These are phyloP conservation scores for Odiellus spinosus DNA, from an alignment of 2,888 invertebrate species.

Conservation along the genomic window DNA sequence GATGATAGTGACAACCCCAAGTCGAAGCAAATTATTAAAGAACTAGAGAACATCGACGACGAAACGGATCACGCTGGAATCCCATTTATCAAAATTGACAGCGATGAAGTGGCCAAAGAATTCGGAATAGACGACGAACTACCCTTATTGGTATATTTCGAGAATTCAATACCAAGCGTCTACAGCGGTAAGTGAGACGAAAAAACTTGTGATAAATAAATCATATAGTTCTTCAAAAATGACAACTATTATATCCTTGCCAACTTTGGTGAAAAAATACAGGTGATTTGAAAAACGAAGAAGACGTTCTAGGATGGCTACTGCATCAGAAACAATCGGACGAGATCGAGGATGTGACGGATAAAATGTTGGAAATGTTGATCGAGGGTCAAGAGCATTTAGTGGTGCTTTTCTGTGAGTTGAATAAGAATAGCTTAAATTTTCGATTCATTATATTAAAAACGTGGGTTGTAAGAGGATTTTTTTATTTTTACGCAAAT, in stretches of 20 bases:
- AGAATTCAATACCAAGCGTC: constrained; percentile 74
- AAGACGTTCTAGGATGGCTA: constrained; percentile 90
- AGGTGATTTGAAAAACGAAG: constrained; percentile 71
- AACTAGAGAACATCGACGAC: constrained; percentile 81
- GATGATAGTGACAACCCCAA: constrained; percentile 66
- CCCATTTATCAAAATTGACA: constrained; percentile 83
- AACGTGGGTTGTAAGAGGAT: neutral
- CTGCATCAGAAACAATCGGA: constrained; percentile 49
- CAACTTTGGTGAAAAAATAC: neutral
- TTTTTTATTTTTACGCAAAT: neutral
- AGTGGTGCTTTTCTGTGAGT: constrained; percentile 64
- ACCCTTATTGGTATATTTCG: constrained; percentile 71
- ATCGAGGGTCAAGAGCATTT: constrained; percentile 66
- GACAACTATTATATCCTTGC: no score
- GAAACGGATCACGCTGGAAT: constrained; percentile 86
- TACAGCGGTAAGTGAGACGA: constrained; percentile 54
- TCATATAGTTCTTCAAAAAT: neutral
- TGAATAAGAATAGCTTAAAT: neutral
- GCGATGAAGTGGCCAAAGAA: constrained; percentile 61
- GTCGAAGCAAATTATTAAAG: constrained; percentile 62
- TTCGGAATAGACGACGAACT: constrained; percentile 69
- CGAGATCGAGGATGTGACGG: constrained; percentile 30
- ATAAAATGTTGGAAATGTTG: constrained; percentile 75
- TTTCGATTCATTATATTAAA: no score
- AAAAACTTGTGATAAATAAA: neutral